Evolutionary conservation across 2,797 vertebrate genomes (phyloP).

Genomic region (Enteromius mattozi): DNA sequence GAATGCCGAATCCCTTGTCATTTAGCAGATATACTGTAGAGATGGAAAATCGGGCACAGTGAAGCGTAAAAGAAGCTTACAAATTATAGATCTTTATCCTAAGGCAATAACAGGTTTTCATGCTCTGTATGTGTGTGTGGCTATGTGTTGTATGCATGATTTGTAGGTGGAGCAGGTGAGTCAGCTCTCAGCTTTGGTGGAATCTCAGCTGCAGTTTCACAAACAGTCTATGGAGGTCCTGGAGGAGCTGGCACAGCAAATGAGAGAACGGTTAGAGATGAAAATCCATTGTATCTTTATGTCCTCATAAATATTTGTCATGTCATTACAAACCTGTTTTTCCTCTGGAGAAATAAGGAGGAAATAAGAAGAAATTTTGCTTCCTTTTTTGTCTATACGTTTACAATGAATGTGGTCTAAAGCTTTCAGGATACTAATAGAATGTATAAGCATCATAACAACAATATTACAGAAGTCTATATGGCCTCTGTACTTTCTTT

Average conservation of each 20-base stretch:
- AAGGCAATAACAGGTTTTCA: background rate
- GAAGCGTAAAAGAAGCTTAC: background rate
- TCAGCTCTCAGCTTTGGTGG: slow-evolving; percentile 91
- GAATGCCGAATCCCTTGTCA: background rate
- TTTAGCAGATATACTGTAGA: background rate
- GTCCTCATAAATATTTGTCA: background rate
- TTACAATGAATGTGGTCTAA: background rate
- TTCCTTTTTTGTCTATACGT: background rate
- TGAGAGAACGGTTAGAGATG: slow-evolving; percentile 70
- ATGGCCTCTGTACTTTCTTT: background rate
- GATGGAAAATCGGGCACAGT: background rate
- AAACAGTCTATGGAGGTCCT: slow-evolving; percentile 84
- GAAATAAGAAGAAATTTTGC: background rate
- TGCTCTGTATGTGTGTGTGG: slow-evolving; percentile 13
- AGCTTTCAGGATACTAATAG: background rate
- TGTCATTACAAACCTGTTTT: background rate
- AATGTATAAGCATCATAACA: background rate
- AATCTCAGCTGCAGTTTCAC: slow-evolving; percentile 94
- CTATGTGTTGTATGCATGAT: slow-evolving; percentile 31
- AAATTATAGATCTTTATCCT: background rate
- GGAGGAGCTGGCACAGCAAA: slow-evolving; percentile 69
- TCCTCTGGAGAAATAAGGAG: background rate
- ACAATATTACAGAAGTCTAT: background rate
- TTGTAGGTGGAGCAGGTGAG: slow-evolving; percentile 94
- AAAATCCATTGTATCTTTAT: background rate